These are phyloP conservation scores for Pentalonia nigronervosa DNA, from an alignment of 1,140 invertebrate species.

Conservation along the genomic window DNA sequence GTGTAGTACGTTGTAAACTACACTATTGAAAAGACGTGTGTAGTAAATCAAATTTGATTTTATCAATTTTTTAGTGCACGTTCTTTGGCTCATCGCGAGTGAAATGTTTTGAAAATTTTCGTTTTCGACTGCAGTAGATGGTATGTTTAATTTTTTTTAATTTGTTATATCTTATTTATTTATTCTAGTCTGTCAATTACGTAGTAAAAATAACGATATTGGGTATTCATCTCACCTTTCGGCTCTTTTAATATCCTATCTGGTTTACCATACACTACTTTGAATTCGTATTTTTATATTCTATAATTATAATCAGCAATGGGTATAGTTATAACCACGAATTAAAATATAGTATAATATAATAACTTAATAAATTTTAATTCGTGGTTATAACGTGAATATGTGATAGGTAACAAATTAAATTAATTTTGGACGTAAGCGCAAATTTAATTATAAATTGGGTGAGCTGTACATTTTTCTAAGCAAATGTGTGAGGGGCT, in stretches of 20 bases:
- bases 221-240: not conserved
- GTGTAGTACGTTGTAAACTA: not conserved
- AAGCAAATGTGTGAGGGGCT: too few species aligned
- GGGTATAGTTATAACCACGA: not conserved
- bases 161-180: not conserved
- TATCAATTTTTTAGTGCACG: not conserved
- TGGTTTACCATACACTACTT: not conserved
- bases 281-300: not conserved
- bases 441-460: too few species aligned
- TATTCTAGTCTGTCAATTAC: not conserved
- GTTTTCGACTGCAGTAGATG: not conserved
- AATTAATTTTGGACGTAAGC: not conserved
- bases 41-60: not conserved
- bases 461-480: too few species aligned
- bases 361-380: too few species aligned
- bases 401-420: not conserved
- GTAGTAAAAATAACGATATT: not conserved
- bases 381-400: too few species aligned
- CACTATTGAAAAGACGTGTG: not conserved
- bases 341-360: too few species aligned
- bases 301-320: not conserved
- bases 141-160: not conserved
- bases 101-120: not conserved
- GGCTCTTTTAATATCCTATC: not conserved
- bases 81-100: not conserved